Conservation (phyloP, 2,113 vertebrate species). For the Pristiophorus japonicus region DNA sequence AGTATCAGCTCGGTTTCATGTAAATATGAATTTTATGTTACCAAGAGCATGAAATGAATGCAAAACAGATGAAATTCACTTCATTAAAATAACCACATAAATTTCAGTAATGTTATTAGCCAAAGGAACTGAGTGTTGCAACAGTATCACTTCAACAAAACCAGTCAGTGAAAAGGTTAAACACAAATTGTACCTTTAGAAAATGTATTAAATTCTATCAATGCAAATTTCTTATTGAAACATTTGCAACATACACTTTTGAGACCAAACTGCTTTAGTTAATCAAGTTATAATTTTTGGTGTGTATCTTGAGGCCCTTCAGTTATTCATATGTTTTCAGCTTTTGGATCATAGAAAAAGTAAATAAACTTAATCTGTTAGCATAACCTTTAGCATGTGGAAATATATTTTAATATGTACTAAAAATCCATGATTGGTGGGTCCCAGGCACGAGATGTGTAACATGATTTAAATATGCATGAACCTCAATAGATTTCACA, state of each 20-base stretch:
- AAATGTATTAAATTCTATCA: background rate
- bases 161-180: background rate
- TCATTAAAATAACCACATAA: background rate
- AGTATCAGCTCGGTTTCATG: background rate
- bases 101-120: background rate
- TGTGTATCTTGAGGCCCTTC: background rate
- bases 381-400: background rate
- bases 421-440: background rate
- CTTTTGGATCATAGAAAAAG: background rate
- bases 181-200: background rate
- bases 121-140: background rate
- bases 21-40: conserved; percentile 8
- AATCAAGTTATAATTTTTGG: background rate
- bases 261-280: background rate
- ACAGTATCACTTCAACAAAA: background rate
- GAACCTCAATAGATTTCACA: background rate
- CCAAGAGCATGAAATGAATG: background rate
- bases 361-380: conserved; percentile 6
- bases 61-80: conserved; percentile 15
- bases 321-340: background rate
- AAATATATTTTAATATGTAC: background rate
- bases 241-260: background rate
- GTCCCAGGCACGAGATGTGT: background rate
- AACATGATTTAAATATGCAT: background rate
- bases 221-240: background rate